A percentile compares a stretch with the other conserved stretches of the same genome.
phyloP scores from a whole-genome alignment of 2,888 invertebrate genomes.

The Noctua janthe region DNA sequence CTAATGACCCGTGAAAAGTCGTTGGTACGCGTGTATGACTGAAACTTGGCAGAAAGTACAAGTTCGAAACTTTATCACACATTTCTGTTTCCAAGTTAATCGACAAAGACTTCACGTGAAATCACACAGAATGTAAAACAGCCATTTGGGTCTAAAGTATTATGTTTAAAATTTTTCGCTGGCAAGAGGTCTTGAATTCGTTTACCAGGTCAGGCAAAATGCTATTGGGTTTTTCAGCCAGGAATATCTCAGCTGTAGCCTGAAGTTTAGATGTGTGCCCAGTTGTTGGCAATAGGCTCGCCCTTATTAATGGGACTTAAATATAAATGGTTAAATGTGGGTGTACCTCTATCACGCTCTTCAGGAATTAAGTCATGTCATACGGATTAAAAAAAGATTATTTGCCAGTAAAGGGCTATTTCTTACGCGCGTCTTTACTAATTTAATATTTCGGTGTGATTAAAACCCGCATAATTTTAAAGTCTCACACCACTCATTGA shows the following conservation, averaged over 20 bases:
- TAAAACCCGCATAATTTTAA: not conserved
- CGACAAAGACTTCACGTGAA: conserved; percentile 57
- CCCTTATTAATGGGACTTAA: not conserved
- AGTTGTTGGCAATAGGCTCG: not conserved
- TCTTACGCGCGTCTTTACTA: not conserved
- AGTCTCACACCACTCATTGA: not conserved
- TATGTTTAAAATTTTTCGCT: not conserved
- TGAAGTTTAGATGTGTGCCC: not conserved
- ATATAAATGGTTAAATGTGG: not conserved
- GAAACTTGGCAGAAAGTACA: conserved; percentile 58
- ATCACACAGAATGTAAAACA: conserved; percentile 23
- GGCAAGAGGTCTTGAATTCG: not conserved
- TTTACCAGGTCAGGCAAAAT: not conserved
- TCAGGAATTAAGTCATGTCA: not conserved
- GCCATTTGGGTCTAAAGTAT: conserved; percentile 5
- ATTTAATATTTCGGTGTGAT: not conserved
- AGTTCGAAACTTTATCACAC: conserved; percentile 62
- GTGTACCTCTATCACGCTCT: not conserved
- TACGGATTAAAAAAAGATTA: not conserved
- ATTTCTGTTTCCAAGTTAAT: conserved; percentile 70
- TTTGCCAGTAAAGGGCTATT: not conserved
- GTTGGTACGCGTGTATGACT: conserved; percentile 57
- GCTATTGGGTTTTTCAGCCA: not conserved
- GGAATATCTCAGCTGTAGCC: not conserved
- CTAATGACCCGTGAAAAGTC: conserved; percentile 62